Evolutionary conservation across 2,113 vertebrate genomes (phyloP).

Genomic region (Oreamnos americanus): DNA sequence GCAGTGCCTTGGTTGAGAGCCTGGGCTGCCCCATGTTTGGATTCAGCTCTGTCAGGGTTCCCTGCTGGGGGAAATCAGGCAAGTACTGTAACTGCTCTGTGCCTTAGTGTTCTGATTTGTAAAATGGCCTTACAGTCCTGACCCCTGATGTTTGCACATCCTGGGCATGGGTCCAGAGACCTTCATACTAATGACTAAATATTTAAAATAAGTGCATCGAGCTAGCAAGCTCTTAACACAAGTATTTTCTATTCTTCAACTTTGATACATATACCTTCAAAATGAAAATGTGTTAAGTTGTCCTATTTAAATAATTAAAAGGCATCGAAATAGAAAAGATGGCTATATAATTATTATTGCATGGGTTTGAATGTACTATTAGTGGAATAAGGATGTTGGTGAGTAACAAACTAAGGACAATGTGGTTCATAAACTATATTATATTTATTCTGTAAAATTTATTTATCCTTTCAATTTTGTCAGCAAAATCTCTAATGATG

Average conservation of each 20-base stretch:
- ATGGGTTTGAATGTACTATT: neutral
- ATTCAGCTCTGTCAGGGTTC: neutral
- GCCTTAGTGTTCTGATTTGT: neutral
- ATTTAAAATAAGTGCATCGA: neutral
- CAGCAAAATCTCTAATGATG: neutral
- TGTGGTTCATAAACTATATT: neutral
- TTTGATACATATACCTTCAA: neutral
- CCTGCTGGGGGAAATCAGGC: neutral
- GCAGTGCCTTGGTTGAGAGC: neutral
- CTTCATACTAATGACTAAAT: neutral
- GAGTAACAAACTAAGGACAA: neutral
- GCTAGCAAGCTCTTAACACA: neutral
- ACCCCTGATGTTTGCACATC: too few species aligned
- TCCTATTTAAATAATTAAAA: neutral
- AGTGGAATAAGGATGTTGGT: neutral
- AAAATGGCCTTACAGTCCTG: neutral
- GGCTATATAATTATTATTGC: neutral
- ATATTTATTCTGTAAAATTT: neutral
- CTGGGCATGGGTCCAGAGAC: rapidly evolving
- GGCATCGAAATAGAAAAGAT: neutral
- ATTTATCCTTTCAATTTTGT: neutral
- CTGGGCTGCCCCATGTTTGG: neutral
- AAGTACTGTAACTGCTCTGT: neutral
- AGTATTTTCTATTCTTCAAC: neutral
- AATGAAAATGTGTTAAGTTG: neutral